These are phyloP conservation scores for Aromia moschata DNA, from an alignment of 2,888 invertebrate genomes.

Conservation along the genomic window DNA sequence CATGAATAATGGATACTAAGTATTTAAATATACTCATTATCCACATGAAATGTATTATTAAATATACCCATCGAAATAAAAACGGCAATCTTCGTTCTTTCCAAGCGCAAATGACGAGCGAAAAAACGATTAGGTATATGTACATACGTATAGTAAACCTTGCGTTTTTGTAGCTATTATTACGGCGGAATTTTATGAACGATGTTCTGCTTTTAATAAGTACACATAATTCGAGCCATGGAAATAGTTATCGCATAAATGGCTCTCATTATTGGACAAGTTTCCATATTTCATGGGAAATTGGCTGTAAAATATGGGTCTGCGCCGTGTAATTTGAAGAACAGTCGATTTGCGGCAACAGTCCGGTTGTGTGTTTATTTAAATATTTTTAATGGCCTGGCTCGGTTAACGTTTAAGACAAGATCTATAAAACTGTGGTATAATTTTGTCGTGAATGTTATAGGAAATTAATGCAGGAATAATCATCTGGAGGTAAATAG, in stretches of 20 bases:
- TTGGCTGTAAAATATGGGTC: slow-evolving; percentile 18
- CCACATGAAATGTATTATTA: too few species aligned
- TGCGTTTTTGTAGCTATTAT: slow-evolving; percentile 16
- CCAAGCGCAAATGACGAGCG: slow-evolving; percentile 1
- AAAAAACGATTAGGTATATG: slow-evolving; percentile 4
- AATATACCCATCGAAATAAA: too few species aligned
- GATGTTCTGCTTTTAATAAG: slow-evolving; percentile 29
- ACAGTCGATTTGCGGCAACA: slow-evolving; percentile 11
- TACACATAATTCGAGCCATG: slow-evolving; percentile 28
- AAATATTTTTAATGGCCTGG: slow-evolving; percentile 7
- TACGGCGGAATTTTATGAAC: slow-evolving; percentile 23
- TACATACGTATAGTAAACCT: slow-evolving; percentile 9
- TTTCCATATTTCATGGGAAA: slow-evolving; percentile 24
- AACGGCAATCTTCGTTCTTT: too few species aligned
- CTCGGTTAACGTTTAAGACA: background rate
- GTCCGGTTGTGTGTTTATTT: slow-evolving; percentile 13
- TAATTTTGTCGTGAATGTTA: slow-evolving; percentile 5
- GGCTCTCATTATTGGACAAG: slow-evolving; percentile 21
- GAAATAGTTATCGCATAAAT: slow-evolving; percentile 30
- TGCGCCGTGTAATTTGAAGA: slow-evolving; percentile 15
- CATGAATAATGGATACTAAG: too few species aligned
- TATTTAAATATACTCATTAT: too few species aligned
- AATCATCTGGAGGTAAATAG: too few species aligned
- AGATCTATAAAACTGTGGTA: slow-evolving; percentile 1
- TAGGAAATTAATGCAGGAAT: background rate